Evolutionary conservation across 37 sponge, comb jelly and placozoan species (phyloP), one percentile per base, ranked within the genome.

Genomic region (Halichondria panicea): DNA sequence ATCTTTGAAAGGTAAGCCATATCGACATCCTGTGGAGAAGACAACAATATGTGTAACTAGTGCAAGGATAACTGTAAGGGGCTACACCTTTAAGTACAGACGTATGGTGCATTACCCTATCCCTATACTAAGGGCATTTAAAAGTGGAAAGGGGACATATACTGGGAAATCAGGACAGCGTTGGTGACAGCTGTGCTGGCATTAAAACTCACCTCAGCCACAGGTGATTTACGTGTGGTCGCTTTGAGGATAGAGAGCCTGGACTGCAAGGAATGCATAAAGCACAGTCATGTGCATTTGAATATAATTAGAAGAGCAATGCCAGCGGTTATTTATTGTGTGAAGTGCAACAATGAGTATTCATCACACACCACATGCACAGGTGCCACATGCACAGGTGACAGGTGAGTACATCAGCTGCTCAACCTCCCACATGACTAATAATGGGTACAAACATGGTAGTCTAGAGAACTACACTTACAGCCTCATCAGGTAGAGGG

Each of bases 401-500:
- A 73, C 18, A 56, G 8, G 2, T 21, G 73, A 68, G 4, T 4
- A 71, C 13, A 43, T 2, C 9, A 11, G 8, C 66, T 65, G 62
- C n/a, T n/a, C n/a, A n/a, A n/a, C n/a, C n/a, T n/a, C n/a, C n/a
- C n/a, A n/a, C n/a, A n/a, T n/a, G n/a, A n/a, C n/a, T n/a, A n/a
- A n/a, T n/a, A n/a, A n/a, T n/a, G n/a, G n/a, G n/a, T n/a, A n/a
- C n/a, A n/a, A n/a, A n/a, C n/a, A n/a, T n/a, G n/a, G n/a, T n/a
- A n/a, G n/a, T n/a, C n/a, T n/a, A n/a, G n/a, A n/a, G 13, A 19
- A 15, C 34, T 55, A 22, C 27, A 66, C 85, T 81, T 71, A 93
- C 93, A 38, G 70, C 63, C 56, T 95, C 99, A 75, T 98, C 99
- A 27, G 99, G 99, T 32, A 98, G 85, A 41, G 99, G 99, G 43